Evolutionary conservation across 2,888 invertebrate genomes (phyloP), one percentile per base, ranked within the genome.

Genomic region (Amphipoea lucens): DNA sequence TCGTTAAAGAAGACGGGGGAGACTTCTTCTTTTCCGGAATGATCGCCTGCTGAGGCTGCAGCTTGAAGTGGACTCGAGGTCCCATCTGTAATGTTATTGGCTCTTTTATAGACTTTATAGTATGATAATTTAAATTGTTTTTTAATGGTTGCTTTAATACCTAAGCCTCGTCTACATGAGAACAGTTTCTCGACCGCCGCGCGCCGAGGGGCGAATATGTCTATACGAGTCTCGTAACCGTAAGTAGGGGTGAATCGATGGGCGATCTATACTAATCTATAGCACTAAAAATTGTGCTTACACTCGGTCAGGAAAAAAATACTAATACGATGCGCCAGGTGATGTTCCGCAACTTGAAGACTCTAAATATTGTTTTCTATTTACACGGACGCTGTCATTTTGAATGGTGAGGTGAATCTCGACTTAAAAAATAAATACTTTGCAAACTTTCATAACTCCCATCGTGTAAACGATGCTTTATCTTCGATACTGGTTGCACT

Each of bases 51-150:
- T 96, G 96, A 36, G 96, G 96, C 81, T 97, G 96, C 63, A 97
- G 94, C 87, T 97, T 97, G 94, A 98, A 98, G 92, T 97, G 97
- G 40, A 98, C 97, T 69, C 97, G 96, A 0, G 97, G 97, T 48
- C 97, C 96, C 63, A 71, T 78, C 86, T 86, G 78, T 6, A 82
- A 86, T 66, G 60, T 17, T 74, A 36, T 62, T n/a, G 4, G 14
- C 2, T 40, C 7, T 68, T 66, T 69, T 85, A 11, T 29, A 70
- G 14, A 1, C 12, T 36, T 54, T 23, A 57, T 45, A 45, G 9
- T 57, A 11, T n/a, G 11, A 57, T 23, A 57, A 11, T 57, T 57
- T 57, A 11, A 57, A 60, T 72, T 36, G 1, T 4, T 45, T 48
- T 78, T 57, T 74, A 65, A 57, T 6, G 2, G 11, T 9, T 40